Evolutionary conservation across 2,888 invertebrate genomes (phyloP).

Genomic region (Branchinecta sandiegonensis): DNA sequence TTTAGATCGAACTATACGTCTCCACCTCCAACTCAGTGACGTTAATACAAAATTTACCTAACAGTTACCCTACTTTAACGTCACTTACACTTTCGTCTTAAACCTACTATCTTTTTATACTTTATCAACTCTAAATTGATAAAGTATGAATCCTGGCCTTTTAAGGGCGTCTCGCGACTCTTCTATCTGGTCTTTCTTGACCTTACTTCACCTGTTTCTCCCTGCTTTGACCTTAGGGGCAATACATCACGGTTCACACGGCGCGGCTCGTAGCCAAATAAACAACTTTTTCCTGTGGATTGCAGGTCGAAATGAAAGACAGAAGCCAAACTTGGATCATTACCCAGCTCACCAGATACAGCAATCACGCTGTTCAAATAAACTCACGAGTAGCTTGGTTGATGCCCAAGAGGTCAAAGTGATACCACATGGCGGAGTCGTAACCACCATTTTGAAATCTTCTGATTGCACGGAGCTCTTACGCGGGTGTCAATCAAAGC

Average conservation of each 20-base stretch:
- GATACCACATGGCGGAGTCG: constrained; percentile 13
- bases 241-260: background rate
- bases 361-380: background rate
- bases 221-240: background rate
- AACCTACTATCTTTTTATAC: too few species aligned
- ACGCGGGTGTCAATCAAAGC: background rate
- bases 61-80: too few species aligned
- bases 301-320: constrained; percentile 14
- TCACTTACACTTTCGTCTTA: too few species aligned
- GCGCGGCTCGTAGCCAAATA: background rate
- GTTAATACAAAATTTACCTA: too few species aligned
- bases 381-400: background rate
- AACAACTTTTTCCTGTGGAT: constrained; percentile 15
- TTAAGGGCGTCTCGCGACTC: too few species aligned
- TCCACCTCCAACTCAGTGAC: too few species aligned
- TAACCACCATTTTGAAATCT: background rate
- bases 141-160: too few species aligned
- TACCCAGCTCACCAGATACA: constrained; percentile 7
- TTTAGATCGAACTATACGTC: too few species aligned
- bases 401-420: background rate
- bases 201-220: background rate
- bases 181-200: background rate
- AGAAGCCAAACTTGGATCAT: constrained; percentile 10
- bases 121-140: too few species aligned
- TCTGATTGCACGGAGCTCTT: constrained; percentile 5